These are phyloP conservation scores for Unio delphinus DNA, from an alignment of 2,888 invertebrate genomes.

Conservation along the genomic window DNA sequence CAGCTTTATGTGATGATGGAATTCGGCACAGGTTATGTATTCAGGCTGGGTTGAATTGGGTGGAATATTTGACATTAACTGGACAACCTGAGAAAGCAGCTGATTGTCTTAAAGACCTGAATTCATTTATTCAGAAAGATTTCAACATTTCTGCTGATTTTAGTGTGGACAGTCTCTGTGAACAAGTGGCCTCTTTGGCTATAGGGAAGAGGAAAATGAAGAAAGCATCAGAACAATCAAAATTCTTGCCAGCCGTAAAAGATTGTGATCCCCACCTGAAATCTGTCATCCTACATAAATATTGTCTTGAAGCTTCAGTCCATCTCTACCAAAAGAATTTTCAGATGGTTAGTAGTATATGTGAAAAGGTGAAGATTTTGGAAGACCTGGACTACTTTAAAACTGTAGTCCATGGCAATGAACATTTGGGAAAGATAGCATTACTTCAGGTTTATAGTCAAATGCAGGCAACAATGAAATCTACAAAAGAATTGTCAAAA, in stretches of 20 bases:
- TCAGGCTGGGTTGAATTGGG: slow-evolving; percentile 24
- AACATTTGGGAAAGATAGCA: slow-evolving; percentile 31
- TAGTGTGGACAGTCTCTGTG: neutral
- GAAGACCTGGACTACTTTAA: slow-evolving; percentile 18
- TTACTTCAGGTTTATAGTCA: slow-evolving; percentile 23
- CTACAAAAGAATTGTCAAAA: too few relatives aligned
- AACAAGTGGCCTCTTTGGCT: neutral
- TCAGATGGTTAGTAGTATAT: slow-evolving; percentile 20
- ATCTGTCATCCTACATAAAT: slow-evolving; percentile 23
- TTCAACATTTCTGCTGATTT: too few relatives aligned
- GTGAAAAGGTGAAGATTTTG: slow-evolving; percentile 14
- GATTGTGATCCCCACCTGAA: slow-evolving; percentile 20
- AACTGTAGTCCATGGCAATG: slow-evolving; percentile 30
- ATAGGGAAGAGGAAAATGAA: too few relatives aligned
- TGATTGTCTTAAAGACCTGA: slow-evolving; percentile 2
- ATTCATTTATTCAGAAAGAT: too few relatives aligned
- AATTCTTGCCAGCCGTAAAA: neutral
- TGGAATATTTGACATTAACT: slow-evolving; percentile 21
- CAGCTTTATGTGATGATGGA: slow-evolving; percentile 6
- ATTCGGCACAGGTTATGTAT: slow-evolving; percentile 21
- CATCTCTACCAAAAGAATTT: slow-evolving; percentile 22
- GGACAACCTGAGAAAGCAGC: slow-evolving; percentile 11
- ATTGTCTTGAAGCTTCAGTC: slow-evolving; percentile 24
- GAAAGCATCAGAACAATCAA: too few relatives aligned
- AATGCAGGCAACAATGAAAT: slow-evolving; percentile 5